Percentiles rank a stretch among this genome's conserved stretches.
Conservation (phyloP, 2,797 vertebrate species). For the Pangasius macronema region DNA sequence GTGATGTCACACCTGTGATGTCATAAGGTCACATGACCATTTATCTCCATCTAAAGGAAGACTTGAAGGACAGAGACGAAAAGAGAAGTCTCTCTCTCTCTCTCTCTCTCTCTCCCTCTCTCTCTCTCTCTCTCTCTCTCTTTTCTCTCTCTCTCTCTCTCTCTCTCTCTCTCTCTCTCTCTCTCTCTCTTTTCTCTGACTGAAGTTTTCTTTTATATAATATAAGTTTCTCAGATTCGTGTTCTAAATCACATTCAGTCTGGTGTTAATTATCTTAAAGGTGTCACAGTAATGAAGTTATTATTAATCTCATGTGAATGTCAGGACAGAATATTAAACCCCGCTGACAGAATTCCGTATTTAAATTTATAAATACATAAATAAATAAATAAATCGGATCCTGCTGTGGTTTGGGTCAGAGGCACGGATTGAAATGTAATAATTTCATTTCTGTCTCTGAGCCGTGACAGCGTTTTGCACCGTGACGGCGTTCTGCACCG, state of each 20-base stretch:
- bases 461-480: background rate
- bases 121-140: background rate
- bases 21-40: no score
- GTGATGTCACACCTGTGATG: no score
- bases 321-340: background rate
- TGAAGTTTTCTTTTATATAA: background rate
- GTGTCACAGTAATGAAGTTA: background rate
- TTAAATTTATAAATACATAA: background rate
- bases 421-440: background rate
- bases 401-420: slow-evolving; percentile 6
- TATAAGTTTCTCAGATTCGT: background rate
- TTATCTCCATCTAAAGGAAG: no score
- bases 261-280: background rate
- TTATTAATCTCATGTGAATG: background rate
- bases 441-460: background rate
- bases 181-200: background rate
- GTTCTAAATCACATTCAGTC: background rate
- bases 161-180: no score
- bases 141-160: background rate
- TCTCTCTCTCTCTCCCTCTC: background rate
- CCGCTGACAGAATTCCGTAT: background rate
- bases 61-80: no score
- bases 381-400: background rate
- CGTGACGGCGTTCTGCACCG: no score
- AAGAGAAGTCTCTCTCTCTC: no score